phyloP scores from a whole-genome alignment of 1,140 invertebrate genomes.

The Zaprionus kolodkinae region DNA sequence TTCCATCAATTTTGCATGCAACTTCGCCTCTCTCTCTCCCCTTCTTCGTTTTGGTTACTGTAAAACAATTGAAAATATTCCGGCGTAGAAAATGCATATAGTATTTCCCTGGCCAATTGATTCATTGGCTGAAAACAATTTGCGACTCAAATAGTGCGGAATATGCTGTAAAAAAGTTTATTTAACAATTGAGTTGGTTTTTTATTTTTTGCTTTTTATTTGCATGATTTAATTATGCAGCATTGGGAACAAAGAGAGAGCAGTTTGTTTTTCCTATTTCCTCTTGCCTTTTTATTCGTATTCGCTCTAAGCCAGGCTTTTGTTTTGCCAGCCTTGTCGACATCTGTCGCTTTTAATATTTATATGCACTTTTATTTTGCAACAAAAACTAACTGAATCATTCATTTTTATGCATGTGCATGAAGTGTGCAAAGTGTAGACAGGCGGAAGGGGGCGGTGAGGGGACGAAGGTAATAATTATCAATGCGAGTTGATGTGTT shows the following conservation, averaged over 20 bases:
- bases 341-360: constrained; percentile 71
- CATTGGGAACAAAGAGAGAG: constrained; percentile 46
- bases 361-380: constrained; percentile 59
- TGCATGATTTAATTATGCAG: constrained; percentile 76
- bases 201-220: constrained; percentile 32
- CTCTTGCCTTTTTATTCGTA: constrained; percentile 3
- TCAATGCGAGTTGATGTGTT: constrained; percentile 41
- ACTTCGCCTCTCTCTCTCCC: neutral
- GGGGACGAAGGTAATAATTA: constrained; percentile 56
- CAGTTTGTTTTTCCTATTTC: constrained; percentile 10
- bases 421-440: constrained; percentile 31
- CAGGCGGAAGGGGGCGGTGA: constrained; percentile 14
- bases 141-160: constrained; percentile 72
- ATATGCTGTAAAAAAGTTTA: constrained; percentile 65
- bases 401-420: constrained; percentile 65
- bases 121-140: constrained; percentile 73
- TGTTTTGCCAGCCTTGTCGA: constrained; percentile 40
- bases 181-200: constrained; percentile 58
- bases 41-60: neutral
- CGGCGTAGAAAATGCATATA: neutral
- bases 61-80: constrained; percentile 22
- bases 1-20: constrained; percentile 33
- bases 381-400: constrained; percentile 54
- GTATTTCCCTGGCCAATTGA: constrained; percentile 59
- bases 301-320: constrained; percentile 59